Evolutionary conservation across 2,888 invertebrate genomes (phyloP).

Genomic region (Catocala fraxini): DNA sequence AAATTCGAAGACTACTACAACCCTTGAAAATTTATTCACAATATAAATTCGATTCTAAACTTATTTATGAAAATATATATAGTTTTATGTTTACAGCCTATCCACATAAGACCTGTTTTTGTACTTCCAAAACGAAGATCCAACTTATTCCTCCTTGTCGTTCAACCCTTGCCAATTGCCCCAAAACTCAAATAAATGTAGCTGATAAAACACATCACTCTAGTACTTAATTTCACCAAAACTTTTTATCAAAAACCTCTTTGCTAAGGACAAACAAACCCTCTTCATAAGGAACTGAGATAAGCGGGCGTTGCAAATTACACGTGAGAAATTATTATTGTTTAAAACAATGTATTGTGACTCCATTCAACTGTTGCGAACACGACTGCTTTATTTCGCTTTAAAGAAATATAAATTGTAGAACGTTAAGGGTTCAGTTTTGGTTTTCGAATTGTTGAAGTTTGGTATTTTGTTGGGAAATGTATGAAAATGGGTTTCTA

Average conservation of each 20-base stretch:
- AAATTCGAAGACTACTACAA: too few relatives aligned
- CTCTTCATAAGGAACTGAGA: slow-evolving; percentile 17
- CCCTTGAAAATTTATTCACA: too few relatives aligned
- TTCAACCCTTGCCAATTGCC: neutral
- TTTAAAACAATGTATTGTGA: slow-evolving; percentile 28
- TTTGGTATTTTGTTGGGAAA: neutral
- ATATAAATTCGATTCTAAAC: too few relatives aligned
- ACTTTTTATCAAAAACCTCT: slow-evolving; percentile 20
- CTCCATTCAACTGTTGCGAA: slow-evolving; percentile 22
- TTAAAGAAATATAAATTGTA: slow-evolving; percentile 20
- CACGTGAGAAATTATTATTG: slow-evolving; percentile 29
- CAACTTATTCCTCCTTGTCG: too few relatives aligned
- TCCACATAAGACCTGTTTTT: too few relatives aligned
- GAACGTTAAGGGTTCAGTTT: neutral
- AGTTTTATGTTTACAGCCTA: too few relatives aligned
- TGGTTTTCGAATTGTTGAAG: slow-evolving; percentile 4
- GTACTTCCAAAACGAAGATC: too few relatives aligned
- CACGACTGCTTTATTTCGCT: slow-evolving; percentile 15
- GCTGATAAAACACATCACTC: slow-evolving; percentile 9
- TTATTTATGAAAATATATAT: too few relatives aligned
- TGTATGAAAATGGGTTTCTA: neutral
- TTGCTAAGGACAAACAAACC: slow-evolving; percentile 35
- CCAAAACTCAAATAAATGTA: slow-evolving; percentile 4
- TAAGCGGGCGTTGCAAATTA: slow-evolving; percentile 25
- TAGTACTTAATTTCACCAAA: slow-evolving; percentile 9